Evolutionary conservation across 2,113 vertebrate genomes (phyloP).

Genomic region (Himantopus leucocephalus): DNA sequence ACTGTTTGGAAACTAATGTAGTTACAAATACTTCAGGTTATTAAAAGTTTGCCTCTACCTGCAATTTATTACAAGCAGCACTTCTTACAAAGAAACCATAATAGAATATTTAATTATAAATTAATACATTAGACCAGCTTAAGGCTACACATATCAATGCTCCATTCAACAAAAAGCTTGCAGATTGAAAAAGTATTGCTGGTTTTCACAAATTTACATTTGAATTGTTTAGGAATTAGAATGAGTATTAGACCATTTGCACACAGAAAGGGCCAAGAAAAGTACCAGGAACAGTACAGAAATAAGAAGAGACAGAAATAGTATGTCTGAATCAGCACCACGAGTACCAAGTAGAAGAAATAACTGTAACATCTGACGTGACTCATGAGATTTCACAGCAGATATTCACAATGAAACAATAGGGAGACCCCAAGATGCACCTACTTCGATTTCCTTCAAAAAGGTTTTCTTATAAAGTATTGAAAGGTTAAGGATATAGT

Average conservation of each 20-base stretch:
- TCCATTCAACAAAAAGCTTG: neutral
- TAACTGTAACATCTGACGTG: neutral
- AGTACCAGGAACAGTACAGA: neutral
- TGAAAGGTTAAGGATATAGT: neutral
- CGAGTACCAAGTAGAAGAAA: neutral
- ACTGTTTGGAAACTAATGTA: neutral
- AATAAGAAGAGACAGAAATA: neutral
- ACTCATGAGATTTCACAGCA: neutral
- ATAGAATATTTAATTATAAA: neutral
- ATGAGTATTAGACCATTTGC: neutral
- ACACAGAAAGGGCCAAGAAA: neutral
- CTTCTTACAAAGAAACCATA: neutral
- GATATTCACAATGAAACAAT: neutral
- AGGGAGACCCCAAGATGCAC: neutral
- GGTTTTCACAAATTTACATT: neutral
- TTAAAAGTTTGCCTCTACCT: neutral
- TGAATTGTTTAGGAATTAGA: neutral
- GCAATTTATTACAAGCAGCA: neutral
- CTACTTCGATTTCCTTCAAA: neutral
- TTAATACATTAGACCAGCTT: neutral
- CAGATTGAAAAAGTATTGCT: neutral
- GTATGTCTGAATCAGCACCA: neutral
- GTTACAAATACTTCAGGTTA: neutral
- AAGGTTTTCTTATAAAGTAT: neutral
- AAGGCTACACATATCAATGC: neutral